Evolutionary conservation across 2,113 vertebrate genomes (phyloP), one percentile per base, ranked within the genome.

Genomic region (Camelus dromedarius): DNA sequence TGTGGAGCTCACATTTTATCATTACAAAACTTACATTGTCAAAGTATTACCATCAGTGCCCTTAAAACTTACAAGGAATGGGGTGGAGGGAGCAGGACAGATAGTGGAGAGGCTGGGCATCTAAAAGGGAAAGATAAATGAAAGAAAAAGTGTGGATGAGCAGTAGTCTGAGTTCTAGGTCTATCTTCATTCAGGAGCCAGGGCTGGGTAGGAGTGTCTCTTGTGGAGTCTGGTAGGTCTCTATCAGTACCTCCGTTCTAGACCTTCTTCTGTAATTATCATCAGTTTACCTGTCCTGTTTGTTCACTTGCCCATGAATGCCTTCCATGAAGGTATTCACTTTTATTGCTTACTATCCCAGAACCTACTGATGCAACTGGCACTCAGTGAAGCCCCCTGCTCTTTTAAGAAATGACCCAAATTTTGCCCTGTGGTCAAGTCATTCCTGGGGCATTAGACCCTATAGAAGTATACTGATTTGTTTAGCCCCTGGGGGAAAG

Each of bases 201-300:
- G 13, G 64, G 26, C 35, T n/a, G 4, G 13, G 4, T 15, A 13
- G 2, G 5, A 7, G 9, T 16, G 2, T 15, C 32, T 85, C 13
- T 30, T 1, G 2, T 6, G 35, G 14, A 11, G 0, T 1, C 15
- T 42, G 1, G 0, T 4, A 52, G 11, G 46, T 26, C 42, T 13
- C 26, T 48, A 14, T 52, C 0, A 11, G 38, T 8, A 3, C 14
- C 14, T 80, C 35, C 64, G 42, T 19, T 26, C 1, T 0, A 18
- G 18, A 20, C 10, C 48, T 58, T n/a, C 50, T 54, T 83, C 58
- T 50, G 1, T 24, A 50, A 6, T 32, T 69, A 80, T 38, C n/a
- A 19, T 72, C 22, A 60, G 26, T 56, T 76, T 52, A 19, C n/a
- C 58, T 90, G 18, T 87, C 48, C 83, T 91, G 16, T 89, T 46